Base-by-base conservation (phyloP, 2,888 invertebrate genomes). In the Epirrhoe tristata region DNA sequence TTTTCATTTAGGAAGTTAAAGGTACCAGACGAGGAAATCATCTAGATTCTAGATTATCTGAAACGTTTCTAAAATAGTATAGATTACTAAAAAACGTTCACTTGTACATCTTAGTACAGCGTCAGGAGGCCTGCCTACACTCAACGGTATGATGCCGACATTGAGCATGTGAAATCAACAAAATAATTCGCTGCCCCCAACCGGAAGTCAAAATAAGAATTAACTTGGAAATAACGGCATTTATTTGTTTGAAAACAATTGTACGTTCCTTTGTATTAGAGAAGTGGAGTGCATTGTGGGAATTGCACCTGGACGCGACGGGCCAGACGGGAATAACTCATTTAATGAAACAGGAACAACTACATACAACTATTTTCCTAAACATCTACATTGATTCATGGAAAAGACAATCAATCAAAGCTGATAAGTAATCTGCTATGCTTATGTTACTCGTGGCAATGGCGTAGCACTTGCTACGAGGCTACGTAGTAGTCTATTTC, bases 121-220 rank as follows among this genome's bases (percentile, higher is more conserved):
- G 24, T 24, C 24, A 24, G 24, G 24, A 24, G 24, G 3, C 1
- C 24, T n/a, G n/a, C 24, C 24, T 24, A 24, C 24, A 24, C 24
- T 24, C 24, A 24, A 24, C 24, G 24, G 24, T 1, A 24, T 3
- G 3, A 24, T 24, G 24, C 3, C 39, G 4, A 39, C 36, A 10
- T 39, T 0, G 10, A 7, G 10, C 36, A 43, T 12, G 39, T 43
- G 0, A 34, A 55, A 52, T 43, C 24, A 10, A 16, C 36, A 43
- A 14, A 50, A 62, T 24, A 59, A 60, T 43, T 43, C 39, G 12
- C 39, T 7, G 60, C 6, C 32, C 14, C 14, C 59, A 59, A 51
- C 68, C 68, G 68, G 68, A 68, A 68, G 60, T 60, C 50, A 58
- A 62, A 61, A 67, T 60, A 67, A 57, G 32, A 53, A 67, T 58